Evolutionary conservation across 2,888 invertebrate genomes (phyloP), one percentile per base, ranked within the genome.

Genomic region (Leuctra nigra): DNA sequence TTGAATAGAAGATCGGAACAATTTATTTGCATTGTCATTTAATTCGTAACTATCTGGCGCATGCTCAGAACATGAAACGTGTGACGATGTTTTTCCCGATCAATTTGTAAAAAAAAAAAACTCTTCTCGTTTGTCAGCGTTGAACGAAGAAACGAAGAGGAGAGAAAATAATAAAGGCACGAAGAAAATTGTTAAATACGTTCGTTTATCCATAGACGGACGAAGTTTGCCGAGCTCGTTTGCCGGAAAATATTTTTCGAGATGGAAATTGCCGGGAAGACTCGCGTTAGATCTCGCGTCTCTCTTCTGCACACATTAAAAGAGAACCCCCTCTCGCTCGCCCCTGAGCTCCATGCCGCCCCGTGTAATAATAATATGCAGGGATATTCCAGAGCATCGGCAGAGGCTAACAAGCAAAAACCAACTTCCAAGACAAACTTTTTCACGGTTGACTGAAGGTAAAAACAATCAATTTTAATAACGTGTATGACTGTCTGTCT

Each of bases 381-480:
- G n/a, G n/a, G n/a, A n/a, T n/a, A n/a, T n/a, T n/a, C n/a, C n/a
- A 36, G 13, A 36, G 14, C 2, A 39, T 39, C 39, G 39, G 39
- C 4, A 16, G 18, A 39, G 16, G 16, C 7, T 13, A 39, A 39
- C 39, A 39, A 39, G 39, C 4, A 16, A n/a, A 20, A 20, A 13
- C 18, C 2, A 6, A 7, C 20, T n/a, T 16, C 6, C 3, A 20
- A 39, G 39, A 20, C 7, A 38, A 39, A n/a, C 39, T 39, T 39
- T n/a, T n/a, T n/a, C 16, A 39, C 53, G 38, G 38, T 20, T 47
- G 36, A 47, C 36, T 53, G 48, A 56, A 38, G 56, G 53, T 56
- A 41, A 24, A 57, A 59, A 59, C 57, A 55, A 57, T 57, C 59
- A 57, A 47, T 59, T 59, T 59, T 57, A 57, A 57, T 55, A 57